Percentiles rank a stretch among this genome's conserved stretches.
Evolutionary conservation across 1,140 invertebrate species (phyloP).

Genomic region (Archegozetes longisetosus): DNA sequence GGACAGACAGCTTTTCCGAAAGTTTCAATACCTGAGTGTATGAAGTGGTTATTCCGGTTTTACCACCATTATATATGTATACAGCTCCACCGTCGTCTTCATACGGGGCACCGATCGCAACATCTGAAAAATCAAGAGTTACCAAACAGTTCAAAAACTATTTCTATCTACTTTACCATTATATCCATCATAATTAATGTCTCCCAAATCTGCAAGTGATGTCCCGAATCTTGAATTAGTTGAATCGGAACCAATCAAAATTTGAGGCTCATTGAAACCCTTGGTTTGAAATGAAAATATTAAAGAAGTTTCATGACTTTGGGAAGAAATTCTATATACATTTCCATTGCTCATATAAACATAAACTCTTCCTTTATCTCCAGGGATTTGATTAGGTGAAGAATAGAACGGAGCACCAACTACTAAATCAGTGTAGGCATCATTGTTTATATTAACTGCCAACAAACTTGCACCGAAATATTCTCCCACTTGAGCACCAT

Average conservation of each 20-base stretch:
- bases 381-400: conserved; percentile 17
- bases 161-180: background rate
- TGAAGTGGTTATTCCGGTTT: conserved; percentile 47
- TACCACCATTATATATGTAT: conserved; percentile 34
- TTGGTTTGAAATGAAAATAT: background rate
- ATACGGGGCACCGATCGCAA: conserved; percentile 39
- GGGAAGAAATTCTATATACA: background rate
- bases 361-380: conserved; percentile 43
- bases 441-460: conserved; percentile 49
- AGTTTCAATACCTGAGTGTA: conserved; percentile 52
- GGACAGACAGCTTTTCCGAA: too few relatives aligned
- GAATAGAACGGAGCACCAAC: conserved; percentile 58
- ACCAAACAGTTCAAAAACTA: too few relatives aligned
- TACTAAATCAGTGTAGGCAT: conserved; percentile 49
- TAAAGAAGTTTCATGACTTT: background rate
- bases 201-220: conserved; percentile 30
- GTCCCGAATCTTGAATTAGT: conserved; percentile 32
- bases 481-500: conserved; percentile 41
- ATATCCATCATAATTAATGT: conserved; percentile 35
- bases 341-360: conserved; percentile 33
- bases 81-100: conserved; percentile 32
- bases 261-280: background rate
- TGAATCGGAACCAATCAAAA: conserved; percentile 15
- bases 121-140: too few relatives aligned
- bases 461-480: conserved; percentile 56